Conservation (phyloP, 53 echinoderm and acorn worm species). For the Luidia sarsii region DNA sequence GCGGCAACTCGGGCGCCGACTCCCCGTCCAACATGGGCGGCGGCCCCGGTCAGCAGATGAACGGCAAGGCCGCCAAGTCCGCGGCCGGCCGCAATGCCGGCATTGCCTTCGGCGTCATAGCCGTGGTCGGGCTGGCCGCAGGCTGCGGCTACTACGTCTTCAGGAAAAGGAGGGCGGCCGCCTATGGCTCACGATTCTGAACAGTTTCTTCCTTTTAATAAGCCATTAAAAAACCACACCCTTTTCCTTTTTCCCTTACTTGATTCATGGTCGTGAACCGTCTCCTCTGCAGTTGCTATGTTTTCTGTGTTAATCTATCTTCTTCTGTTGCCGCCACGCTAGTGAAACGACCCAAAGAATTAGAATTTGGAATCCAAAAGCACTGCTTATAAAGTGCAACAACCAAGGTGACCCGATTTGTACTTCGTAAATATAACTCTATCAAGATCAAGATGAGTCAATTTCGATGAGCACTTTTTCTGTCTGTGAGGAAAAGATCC, state of each 20-base stretch:
- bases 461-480: no score
- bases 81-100: conserved; percentile 14
- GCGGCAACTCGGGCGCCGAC: background rate
- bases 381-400: background rate
- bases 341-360: background rate
- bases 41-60: background rate
- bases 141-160: conserved; percentile 30
- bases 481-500: no score
- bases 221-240: conserved; percentile 3
- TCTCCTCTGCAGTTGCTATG: no score
- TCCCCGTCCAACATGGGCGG: conserved; percentile 4
- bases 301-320: background rate
- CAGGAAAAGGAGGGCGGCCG: conserved; percentile 33
- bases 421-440: background rate
- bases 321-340: background rate
- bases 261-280: no score
- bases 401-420: background rate
- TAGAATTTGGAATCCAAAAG: background rate
- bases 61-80: background rate
- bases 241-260: background rate
- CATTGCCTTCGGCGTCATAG: conserved; percentile 19
- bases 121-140: conserved; percentile 32
- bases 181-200: conserved; percentile 39
- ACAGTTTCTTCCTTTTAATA: background rate
- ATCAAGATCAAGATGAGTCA: no score